A percentile compares a stretch with the other conserved stretches of the same genome.
phyloP scores from a whole-genome alignment of 2,797 vertebrate genomes.

The Selene dorsalis region DNA sequence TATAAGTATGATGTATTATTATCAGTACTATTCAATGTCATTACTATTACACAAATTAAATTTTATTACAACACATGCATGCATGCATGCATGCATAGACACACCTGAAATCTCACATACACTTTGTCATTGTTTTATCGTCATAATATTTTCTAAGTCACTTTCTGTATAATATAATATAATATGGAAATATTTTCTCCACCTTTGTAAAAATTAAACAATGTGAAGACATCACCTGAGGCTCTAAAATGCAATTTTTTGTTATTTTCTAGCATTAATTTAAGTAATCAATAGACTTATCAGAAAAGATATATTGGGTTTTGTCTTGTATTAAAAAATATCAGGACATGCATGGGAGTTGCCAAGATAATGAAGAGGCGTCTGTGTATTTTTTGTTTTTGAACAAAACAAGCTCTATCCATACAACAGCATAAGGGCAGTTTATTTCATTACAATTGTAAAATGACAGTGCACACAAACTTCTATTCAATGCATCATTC shows the following conservation, averaged over 20 bases:
- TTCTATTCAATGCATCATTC: slow-evolving; percentile 70
- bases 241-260: not conserved
- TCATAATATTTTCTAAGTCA: too few relatives aligned
- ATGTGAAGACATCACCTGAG: not conserved
- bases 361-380: not conserved
- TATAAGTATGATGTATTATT: too few relatives aligned
- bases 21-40: too few relatives aligned
- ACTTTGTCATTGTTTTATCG: too few relatives aligned
- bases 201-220: not conserved
- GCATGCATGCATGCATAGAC: too few relatives aligned
- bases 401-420: slow-evolving; percentile 28
- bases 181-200: too few relatives aligned
- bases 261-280: not conserved
- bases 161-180: too few relatives aligned
- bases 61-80: too few relatives aligned
- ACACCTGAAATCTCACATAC: too few relatives aligned
- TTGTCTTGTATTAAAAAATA: not conserved
- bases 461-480: slow-evolving; percentile 73
- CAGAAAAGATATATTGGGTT: too few relatives aligned
- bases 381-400: not conserved
- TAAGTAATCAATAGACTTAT: too few relatives aligned
- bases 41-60: too few relatives aligned
- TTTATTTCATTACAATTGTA: slow-evolving; percentile 79
- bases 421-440: slow-evolving; percentile 69
- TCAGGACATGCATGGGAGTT: not conserved